These are phyloP conservation scores for Acomys russatus DNA, from an alignment of 2,797 vertebrate genomes.

Conservation along the genomic window DNA sequence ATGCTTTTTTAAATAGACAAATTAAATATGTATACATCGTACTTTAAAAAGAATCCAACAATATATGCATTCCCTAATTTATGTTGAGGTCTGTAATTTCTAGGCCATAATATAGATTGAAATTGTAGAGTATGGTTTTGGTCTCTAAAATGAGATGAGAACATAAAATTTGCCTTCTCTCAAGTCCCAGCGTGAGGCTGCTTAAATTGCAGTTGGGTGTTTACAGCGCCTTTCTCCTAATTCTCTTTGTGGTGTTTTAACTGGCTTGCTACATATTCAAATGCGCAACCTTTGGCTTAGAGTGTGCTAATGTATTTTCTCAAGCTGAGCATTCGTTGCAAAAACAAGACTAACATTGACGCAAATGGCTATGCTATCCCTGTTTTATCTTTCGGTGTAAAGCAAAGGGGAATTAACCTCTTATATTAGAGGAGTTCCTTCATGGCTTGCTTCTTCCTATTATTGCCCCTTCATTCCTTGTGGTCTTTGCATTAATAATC, in stretches of 20 bases:
- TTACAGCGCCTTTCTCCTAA: not conserved
- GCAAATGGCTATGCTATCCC: not conserved
- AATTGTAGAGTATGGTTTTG: constrained; percentile 21
- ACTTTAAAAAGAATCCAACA: constrained; percentile 16
- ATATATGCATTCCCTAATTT: not conserved
- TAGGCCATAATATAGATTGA: constrained; percentile 32
- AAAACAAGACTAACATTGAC: constrained; percentile 48
- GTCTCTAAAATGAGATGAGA: constrained; percentile 62
- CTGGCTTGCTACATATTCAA: not conserved
- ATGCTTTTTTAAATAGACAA: not conserved
- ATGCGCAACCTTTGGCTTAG: constrained; percentile 50
- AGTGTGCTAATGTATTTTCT: constrained; percentile 65
- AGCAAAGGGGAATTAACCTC: constrained; percentile 44
- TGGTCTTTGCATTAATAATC: not conserved
- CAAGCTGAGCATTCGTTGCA: constrained; percentile 46
- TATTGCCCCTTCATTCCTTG: not conserved
- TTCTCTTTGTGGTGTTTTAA: constrained; percentile 50
- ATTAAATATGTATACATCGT: not conserved
- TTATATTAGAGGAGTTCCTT: not conserved
- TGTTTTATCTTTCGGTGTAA: constrained; percentile 29
- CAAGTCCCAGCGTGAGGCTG: not conserved
- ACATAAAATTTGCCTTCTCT: constrained; percentile 26
- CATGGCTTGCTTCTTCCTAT: not conserved
- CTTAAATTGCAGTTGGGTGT: constrained; percentile 41
- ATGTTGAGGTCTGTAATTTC: constrained; percentile 12